Conservation (phyloP, 2,797 vertebrate genomes). For the Ibycter americanus region DNA sequence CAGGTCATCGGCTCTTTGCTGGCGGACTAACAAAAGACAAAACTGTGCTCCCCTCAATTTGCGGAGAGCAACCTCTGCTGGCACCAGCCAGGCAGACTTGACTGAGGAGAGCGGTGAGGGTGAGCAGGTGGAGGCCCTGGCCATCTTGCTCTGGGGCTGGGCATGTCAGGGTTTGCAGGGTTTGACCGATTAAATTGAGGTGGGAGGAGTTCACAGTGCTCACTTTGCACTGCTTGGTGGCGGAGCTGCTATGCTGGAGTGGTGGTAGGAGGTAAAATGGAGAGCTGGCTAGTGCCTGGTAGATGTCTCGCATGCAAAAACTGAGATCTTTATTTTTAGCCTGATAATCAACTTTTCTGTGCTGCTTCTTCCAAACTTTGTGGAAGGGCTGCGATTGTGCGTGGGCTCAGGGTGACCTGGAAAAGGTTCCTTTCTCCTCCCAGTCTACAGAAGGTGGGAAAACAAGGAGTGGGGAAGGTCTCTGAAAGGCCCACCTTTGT, state of each 20-base stretch:
- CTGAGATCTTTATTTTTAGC: not conserved
- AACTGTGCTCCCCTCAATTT: not conserved
- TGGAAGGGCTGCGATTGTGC: not conserved
- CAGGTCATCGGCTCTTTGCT: conserved; percentile 34
- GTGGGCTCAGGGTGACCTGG: not conserved
- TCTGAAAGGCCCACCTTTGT: not conserved
- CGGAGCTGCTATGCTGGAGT: not conserved
- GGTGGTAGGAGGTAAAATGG: not conserved
- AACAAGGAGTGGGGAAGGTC: not conserved
- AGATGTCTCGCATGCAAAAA: not conserved
- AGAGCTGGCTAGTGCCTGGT: not conserved
- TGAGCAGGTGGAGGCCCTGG: not conserved
- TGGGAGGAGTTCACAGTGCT: not conserved
- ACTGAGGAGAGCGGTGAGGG: not conserved
- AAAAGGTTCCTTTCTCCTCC: not conserved
- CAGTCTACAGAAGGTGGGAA: not conserved
- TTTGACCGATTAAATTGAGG: not conserved
- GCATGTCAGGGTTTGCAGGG: accelerated
- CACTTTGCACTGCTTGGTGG: not conserved
- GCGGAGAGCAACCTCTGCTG: conserved; percentile 35
- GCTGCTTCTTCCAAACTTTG: not conserved
- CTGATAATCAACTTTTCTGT: not conserved
- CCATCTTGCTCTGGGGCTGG: not conserved
- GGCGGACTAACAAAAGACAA: conserved; percentile 7
- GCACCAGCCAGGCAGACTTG: not conserved